Percentiles rank a stretch among this genome's conserved stretches.
These are phyloP conservation scores for Idaea dimidiata DNA, from an alignment of 2,888 invertebrate genomes.

Conservation along the genomic window DNA sequence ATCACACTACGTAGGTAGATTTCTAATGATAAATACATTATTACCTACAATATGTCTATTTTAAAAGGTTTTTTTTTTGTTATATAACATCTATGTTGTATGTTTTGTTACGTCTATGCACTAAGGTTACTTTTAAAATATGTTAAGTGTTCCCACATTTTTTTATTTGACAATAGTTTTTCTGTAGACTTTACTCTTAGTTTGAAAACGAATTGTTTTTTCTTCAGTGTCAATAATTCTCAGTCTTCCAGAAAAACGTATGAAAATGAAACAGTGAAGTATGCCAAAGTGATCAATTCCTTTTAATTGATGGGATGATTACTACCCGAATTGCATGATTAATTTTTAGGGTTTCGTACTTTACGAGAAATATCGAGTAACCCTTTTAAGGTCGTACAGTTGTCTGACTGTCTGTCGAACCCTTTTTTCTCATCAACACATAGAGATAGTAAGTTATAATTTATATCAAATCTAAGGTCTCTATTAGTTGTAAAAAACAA, in stretches of 20 bases:
- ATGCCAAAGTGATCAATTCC: slow-evolving; percentile 23
- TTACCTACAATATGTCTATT: slow-evolving; percentile 73
- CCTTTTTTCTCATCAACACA: background rate
- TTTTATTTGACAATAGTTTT: slow-evolving; percentile 25
- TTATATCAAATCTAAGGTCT: background rate
- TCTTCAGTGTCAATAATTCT: slow-evolving; percentile 35
- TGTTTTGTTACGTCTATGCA: slow-evolving; percentile 68
- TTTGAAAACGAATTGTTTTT: slow-evolving; percentile 18
- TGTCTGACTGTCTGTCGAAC: background rate
- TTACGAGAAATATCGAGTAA: background rate
- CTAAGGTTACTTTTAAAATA: slow-evolving; percentile 78
- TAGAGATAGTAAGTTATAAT: background rate
- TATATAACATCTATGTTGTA: slow-evolving; percentile 41
- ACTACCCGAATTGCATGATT: background rate
- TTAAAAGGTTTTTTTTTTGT: slow-evolving; percentile 5
- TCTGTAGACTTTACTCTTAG: slow-evolving; percentile 30
- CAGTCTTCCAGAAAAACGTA: slow-evolving; percentile 49
- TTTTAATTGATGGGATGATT: slow-evolving; percentile 7
- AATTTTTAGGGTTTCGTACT: background rate
- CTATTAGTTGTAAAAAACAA: background rate
- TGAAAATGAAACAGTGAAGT: slow-evolving; percentile 8
- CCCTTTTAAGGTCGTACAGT: background rate
- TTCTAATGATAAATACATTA: slow-evolving; percentile 71
- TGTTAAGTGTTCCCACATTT: slow-evolving; percentile 80
- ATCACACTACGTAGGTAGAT: slow-evolving; percentile 66